These are phyloP conservation scores for Atethmia centrago DNA, from an alignment of 2,888 invertebrate genomes.

Conservation along the genomic window DNA sequence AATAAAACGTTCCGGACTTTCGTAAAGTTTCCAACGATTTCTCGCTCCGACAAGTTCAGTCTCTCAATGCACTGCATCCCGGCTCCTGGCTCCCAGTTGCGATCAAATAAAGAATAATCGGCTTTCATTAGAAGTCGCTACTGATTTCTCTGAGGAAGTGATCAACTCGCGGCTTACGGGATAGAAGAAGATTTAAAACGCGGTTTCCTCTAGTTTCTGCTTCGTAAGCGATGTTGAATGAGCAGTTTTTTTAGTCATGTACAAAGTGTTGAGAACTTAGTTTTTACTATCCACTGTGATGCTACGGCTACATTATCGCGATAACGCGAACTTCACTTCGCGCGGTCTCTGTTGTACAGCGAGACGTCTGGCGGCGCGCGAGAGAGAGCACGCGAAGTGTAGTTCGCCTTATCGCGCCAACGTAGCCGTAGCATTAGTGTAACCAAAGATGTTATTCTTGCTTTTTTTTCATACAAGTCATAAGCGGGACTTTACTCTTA, in stretches of 20 bases:
- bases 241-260: conserved; percentile 43
- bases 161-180: conserved; percentile 70
- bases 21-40: conserved; percentile 60
- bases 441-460: background rate
- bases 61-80: conserved; percentile 61
- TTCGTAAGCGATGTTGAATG: conserved; percentile 55
- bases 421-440: too few relatives aligned
- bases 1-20: conserved; percentile 43
- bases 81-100: conserved; percentile 48
- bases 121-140: conserved; percentile 74
- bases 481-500: background rate
- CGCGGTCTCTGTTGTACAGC: too few relatives aligned
- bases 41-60: conserved; percentile 58
- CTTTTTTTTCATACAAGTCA: background rate
- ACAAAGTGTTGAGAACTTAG: background rate
- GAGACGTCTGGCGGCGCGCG: too few relatives aligned
- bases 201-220: conserved; percentile 63
- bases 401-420: too few relatives aligned
- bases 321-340: too few relatives aligned
- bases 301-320: too few relatives aligned
- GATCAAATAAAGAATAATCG: conserved; percentile 75
- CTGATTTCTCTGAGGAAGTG: conserved; percentile 75
- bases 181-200: conserved; percentile 70
- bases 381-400: too few relatives aligned
- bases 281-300: background rate